Percentiles rank a stretch among this genome's conserved stretches.
Evolutionary conservation across 2,888 invertebrate species (phyloP).

Genomic region (Unio delphinus): DNA sequence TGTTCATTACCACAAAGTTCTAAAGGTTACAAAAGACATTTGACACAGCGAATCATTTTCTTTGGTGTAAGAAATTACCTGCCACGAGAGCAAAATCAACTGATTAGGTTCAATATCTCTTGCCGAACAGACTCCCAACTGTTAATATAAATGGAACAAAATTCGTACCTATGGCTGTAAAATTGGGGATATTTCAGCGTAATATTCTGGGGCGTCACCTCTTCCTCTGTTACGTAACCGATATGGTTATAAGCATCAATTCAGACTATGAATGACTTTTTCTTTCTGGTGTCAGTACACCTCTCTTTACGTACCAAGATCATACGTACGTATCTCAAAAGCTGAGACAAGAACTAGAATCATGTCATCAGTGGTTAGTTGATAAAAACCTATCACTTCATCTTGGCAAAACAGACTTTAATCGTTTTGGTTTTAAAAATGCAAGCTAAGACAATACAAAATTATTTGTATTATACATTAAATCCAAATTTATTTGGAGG

Average conservation of each 20-base stretch:
- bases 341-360: not conserved
- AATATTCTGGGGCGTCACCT: constrained; percentile 3
- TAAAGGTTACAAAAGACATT: constrained; percentile 8
- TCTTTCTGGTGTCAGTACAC: constrained; percentile 5
- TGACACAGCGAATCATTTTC: constrained; percentile 4
- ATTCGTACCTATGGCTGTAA: not conserved
- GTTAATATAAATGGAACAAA: not conserved
- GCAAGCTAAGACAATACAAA: too few species aligned
- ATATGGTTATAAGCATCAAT: constrained; percentile 9
- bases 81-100: constrained; percentile 1
- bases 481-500: too few species aligned
- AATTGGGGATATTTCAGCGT: not conserved
- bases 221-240: not conserved
- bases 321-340: not conserved
- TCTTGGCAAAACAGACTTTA: too few species aligned
- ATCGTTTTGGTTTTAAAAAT: too few species aligned
- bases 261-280: constrained; percentile 8
- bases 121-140: constrained; percentile 6
- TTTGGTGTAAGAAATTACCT: not conserved
- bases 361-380: not conserved
- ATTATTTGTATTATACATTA: too few species aligned
- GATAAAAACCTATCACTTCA: too few species aligned
- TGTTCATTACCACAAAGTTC: too few species aligned
- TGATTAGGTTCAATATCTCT: constrained; percentile 4
- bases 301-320: constrained; percentile 6